Conservation (phyloP, 2,888 invertebrate genomes). For the Tyria jacobaeae region DNA sequence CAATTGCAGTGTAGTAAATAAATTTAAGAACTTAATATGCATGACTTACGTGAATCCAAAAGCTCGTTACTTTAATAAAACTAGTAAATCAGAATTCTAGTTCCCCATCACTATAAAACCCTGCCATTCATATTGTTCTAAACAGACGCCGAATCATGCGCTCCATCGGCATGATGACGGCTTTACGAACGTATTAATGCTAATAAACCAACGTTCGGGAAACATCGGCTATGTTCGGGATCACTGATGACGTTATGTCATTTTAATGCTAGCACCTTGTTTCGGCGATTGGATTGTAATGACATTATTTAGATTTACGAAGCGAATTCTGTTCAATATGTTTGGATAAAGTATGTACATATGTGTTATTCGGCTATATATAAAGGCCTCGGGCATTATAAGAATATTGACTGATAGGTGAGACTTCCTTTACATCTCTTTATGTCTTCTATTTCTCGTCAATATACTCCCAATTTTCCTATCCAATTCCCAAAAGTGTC, state of each 20-base stretch:
- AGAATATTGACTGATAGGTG: too few species aligned
- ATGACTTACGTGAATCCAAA: neutral
- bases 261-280: constrained; percentile 57
- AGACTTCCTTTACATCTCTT: too few species aligned
- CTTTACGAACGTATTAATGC: constrained; percentile 60
- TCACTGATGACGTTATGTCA: constrained; percentile 52
- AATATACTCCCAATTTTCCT: too few species aligned
- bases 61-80: neutral
- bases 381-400: too few species aligned
- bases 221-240: constrained; percentile 27
- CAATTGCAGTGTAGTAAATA: neutral
- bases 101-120: constrained; percentile 41
- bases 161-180: constrained; percentile 60
- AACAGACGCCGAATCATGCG: constrained; percentile 56
- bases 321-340: constrained; percentile 6
- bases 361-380: neutral
- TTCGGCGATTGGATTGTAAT: constrained; percentile 49
- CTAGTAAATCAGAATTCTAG: neutral
- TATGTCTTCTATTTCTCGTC: too few species aligned
- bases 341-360: neutral
- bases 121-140: constrained; percentile 52
- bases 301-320: constrained; percentile 33
- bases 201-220: constrained; percentile 54
- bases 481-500: too few species aligned
- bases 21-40: neutral